Evolutionary conservation across 2,113 vertebrate species (phyloP), one percentile per base, ranked within the genome.

Genomic region (Seriola quinqueradiata): DNA sequence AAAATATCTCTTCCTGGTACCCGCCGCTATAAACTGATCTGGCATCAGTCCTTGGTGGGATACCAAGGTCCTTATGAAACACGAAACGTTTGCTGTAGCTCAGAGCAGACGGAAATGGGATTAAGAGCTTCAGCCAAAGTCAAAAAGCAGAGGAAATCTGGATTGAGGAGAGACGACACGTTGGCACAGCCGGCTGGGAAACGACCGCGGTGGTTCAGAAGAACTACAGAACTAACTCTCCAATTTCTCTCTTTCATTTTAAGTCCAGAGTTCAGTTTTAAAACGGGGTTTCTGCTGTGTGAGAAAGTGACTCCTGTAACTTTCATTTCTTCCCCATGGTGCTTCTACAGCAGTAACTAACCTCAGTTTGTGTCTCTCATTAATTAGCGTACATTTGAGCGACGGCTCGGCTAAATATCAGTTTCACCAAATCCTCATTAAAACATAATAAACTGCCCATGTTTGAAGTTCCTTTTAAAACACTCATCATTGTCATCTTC

Each of bases 1-100:
- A 59, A 82, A 82, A 76, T 58, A 59, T 46, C 38, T 16, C 55
- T 8, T 32, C n/a, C 73, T 77, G 28, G n/a, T 77, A 65, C 65
- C 34, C 1, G 8, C n/a, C n/a, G 4, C 64, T 65, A 67, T 72
- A 73, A 73, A 73, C 75, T 55, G 61, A 44, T 17, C 64, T 69
- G 63, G 70, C 57, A 40, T 75, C 71, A 12, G 77, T 19, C 65
- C 42, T 46, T 1, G n/a, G 70, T 68, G 46, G 57, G 64, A 72
- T 4, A 38, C 50, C 11, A 0, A 60, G 34, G 25, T 48, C 21
- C 46, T 32, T 23, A 28, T 85, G 73, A 68, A 77, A 85, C 3
- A 0, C 13, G 68, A 85, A 23, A 60, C 42, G 5, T 25, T 79
- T 3, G 17, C 59, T 70, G 68, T 28, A 28, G 12, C 58, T 8